These are phyloP conservation scores for Elysia chlorotica DNA, from an alignment of 1,140 invertebrate species.

Conservation along the genomic window DNA sequence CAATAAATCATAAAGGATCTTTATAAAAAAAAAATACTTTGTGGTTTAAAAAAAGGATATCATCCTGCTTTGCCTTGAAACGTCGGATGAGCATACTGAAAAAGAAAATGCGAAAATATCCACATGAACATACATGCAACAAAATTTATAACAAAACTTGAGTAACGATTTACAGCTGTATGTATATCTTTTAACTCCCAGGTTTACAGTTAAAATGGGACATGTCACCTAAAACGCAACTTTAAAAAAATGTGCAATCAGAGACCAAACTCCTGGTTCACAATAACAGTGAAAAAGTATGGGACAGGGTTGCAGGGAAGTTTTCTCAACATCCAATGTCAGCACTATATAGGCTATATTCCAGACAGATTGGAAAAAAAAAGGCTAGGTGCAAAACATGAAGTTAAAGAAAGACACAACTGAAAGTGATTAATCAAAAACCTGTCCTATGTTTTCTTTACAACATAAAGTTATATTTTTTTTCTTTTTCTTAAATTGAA, in stretches of 20 bases:
- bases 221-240: neutral
- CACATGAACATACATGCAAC: neutral
- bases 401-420: too few relatives aligned
- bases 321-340: too few relatives aligned
- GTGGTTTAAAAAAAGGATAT: conserved; percentile 26
- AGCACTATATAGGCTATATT: too few relatives aligned
- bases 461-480: too few relatives aligned
- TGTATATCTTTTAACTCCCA: neutral
- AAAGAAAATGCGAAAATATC: neutral
- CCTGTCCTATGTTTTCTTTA: too few relatives aligned
- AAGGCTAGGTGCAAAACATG: too few relatives aligned
- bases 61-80: neutral
- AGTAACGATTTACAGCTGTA: neutral
- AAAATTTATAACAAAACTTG: neutral
- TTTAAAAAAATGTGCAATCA: neutral
- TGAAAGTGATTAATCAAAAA: too few relatives aligned
- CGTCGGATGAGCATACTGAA: conserved; percentile 1
- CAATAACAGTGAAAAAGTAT: neutral
- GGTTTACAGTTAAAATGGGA: neutral
- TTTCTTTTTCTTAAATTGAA: too few relatives aligned
- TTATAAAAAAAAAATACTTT: too few relatives aligned
- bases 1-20: too few relatives aligned
- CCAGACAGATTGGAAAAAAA: too few relatives aligned
- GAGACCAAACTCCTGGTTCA: neutral
- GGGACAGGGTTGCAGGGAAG: neutral